Evolutionary conservation across 2,888 invertebrate genomes (phyloP).

Genomic region (Prostheceraeus crozeri): DNA sequence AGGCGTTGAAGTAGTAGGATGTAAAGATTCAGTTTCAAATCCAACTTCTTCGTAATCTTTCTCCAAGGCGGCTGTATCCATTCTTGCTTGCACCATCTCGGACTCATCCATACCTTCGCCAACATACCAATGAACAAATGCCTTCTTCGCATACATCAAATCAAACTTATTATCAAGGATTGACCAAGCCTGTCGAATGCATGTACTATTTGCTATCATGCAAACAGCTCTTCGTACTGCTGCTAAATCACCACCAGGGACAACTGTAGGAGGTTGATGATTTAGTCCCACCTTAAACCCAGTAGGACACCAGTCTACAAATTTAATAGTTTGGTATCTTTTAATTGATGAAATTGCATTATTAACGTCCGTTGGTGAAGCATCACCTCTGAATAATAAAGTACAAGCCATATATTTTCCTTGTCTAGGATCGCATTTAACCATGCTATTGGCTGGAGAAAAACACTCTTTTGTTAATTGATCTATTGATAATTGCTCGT

Average conservation of each 20-base stretch:
- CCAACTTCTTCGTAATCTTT: slow-evolving; percentile 25
- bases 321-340: slow-evolving; percentile 32
- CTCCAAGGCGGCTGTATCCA: slow-evolving; percentile 2
- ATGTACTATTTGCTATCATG: slow-evolving; percentile 31
- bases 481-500: slow-evolving; percentile 29
- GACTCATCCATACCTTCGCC: neutral
- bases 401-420: slow-evolving; percentile 42
- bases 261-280: slow-evolving; percentile 16
- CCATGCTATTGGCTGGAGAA: slow-evolving; percentile 33
- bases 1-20: neutral
- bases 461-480: slow-evolving; percentile 38
- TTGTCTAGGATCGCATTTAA: slow-evolving; percentile 38
- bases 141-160: slow-evolving; percentile 30
- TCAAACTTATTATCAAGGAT: slow-evolving; percentile 31
- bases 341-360: slow-evolving; percentile 25
- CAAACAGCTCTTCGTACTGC: neutral
- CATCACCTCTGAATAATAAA: slow-evolving; percentile 41
- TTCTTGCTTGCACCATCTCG: neutral
- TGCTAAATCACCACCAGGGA: slow-evolving; percentile 16
- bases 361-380: slow-evolving; percentile 31
- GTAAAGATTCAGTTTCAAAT: slow-evolving; percentile 1
- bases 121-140: slow-evolving; percentile 35
- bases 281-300: slow-evolving; percentile 33
- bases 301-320: slow-evolving; percentile 39
- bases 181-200: slow-evolving; percentile 30